These are phyloP conservation scores for Peromyscus melanophrys DNA, from an alignment of 2,797 vertebrate genomes.

Conservation along the genomic window DNA sequence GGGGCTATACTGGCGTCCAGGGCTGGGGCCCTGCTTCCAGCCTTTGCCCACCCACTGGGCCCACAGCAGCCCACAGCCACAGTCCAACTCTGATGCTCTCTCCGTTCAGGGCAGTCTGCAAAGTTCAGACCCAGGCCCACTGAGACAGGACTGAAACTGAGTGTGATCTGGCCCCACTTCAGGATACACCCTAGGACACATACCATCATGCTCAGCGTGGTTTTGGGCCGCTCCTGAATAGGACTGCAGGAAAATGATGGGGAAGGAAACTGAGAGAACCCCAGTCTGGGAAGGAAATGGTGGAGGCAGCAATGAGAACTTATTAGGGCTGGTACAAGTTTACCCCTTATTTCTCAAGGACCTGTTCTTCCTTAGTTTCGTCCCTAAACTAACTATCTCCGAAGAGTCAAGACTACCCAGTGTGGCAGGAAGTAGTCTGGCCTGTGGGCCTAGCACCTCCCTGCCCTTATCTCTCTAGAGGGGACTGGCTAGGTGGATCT, in stretches of 20 bases:
- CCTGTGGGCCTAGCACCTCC: neutral
- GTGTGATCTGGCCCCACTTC: neutral
- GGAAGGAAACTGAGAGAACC: neutral
- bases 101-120: neutral
- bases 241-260: neutral
- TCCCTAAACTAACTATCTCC: neutral
- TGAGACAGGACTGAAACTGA: neutral
- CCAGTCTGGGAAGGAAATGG: neutral
- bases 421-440: neutral
- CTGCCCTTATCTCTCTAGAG: neutral
- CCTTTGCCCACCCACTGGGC: neutral
- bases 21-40: neutral
- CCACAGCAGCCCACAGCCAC: neutral
- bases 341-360: neutral
- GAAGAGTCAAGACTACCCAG: neutral
- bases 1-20: neutral
- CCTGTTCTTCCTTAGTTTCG: neutral
- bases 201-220: too few relatives aligned
- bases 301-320: accelerated
- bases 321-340: neutral
- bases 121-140: neutral
- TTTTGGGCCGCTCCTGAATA: neutral
- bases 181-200: neutral
- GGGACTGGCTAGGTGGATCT: neutral
- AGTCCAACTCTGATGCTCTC: neutral